Evolutionary conservation across 2,797 vertebrate species (phyloP), one percentile per base, ranked within the genome.

Genomic region (Diplodus puntazzo): DNA sequence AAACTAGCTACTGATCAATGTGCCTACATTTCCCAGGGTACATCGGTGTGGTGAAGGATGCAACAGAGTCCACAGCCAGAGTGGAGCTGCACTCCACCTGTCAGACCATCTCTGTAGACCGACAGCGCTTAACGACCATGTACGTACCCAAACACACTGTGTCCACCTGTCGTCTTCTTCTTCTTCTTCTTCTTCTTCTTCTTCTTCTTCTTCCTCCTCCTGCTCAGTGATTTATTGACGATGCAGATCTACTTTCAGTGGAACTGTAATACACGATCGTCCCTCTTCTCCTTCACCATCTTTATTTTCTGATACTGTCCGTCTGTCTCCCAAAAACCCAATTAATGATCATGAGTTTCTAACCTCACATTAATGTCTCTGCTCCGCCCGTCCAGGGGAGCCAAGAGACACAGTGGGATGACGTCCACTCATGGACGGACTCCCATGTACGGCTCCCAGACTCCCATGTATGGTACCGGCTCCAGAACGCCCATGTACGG

Each of bases 21-120:
- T 73, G 49, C 48, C 81, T 69, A 4, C 4, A 0, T 86, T 84
- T 78, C 49, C 13, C 88, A 98, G 98, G 98, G 3, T 98, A 99
- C 89, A 99, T 99, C 0, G 98, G 98, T 0, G 97, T 99, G 81
- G 98, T 99, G 67, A 99, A 99, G 86, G 98, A 99, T 3, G 98
- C 98, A 1, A 99, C 98, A 0, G 98, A 99, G 92, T 99, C 97
- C 0, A 99, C 98, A 0, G 98, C 98, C 34, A 91, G 98, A 0
- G 97, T 99, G 54, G 98, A 99, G 92, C 95, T 99, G 58, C 98
- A 99, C 87, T 99, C 98, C 42, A 99, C 98, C 45, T 99, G 98
- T 84, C 98, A 99, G 95, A 99, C 98, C 73, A 99, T 99, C 93
- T 99, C 98, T 0, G 98, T 99, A 67, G 98, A 99, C 91, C 84